phyloP scores from a whole-genome alignment of 2,113 vertebrate species.

The Brachypodius melanocephalos region DNA sequence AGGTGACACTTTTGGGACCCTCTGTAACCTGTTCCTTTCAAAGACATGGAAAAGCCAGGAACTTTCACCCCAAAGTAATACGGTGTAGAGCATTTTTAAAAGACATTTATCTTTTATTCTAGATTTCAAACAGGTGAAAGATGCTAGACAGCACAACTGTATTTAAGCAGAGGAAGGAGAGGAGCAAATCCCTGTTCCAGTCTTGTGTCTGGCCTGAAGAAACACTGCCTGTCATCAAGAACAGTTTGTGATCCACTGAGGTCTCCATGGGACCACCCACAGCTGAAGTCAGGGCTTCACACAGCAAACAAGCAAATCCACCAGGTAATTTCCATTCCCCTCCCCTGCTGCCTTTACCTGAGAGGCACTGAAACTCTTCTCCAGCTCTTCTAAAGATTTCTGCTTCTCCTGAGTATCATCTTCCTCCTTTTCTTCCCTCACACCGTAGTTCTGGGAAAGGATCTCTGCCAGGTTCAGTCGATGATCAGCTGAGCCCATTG shows the following conservation, averaged over 20 bases:
- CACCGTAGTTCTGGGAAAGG: constrained; percentile 77
- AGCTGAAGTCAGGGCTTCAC: background rate
- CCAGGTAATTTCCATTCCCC: background rate
- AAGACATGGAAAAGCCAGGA: background rate
- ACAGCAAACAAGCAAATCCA: background rate
- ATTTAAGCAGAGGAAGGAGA: background rate
- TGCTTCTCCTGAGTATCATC: constrained; percentile 47
- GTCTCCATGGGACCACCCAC: background rate
- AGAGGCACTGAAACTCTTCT: constrained; percentile 70
- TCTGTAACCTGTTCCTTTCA: background rate
- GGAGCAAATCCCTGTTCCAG: background rate
- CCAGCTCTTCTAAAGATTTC: constrained; percentile 76
- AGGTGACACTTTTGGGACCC: background rate
- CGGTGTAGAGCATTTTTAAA: accelerated
- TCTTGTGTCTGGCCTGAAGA: background rate
- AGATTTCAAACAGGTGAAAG: background rate
- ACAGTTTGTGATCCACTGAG: background rate
- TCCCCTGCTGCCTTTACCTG: constrained; percentile 59
- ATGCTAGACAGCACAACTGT: background rate
- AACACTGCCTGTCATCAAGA: background rate
- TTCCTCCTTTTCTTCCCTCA: constrained; percentile 62
- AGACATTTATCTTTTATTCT: background rate
- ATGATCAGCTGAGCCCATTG: constrained; percentile 79
- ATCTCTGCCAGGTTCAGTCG: constrained; percentile 79
- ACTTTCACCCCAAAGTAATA: background rate